Base-by-base conservation (phyloP, 1,140 invertebrate species). In the Aporrectodea caliginosa region DNA sequence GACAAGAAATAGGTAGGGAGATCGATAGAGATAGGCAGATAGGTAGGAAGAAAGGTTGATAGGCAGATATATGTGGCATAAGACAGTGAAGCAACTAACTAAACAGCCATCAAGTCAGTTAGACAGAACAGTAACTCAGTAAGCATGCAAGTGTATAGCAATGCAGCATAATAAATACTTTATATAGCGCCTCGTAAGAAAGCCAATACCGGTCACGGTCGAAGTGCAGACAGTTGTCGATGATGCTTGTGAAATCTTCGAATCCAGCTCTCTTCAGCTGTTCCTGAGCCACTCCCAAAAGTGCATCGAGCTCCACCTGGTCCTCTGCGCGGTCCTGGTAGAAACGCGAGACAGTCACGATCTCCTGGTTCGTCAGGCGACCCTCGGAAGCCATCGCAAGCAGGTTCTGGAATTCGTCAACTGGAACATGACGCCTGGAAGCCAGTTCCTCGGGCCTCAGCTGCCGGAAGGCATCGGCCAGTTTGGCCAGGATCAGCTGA, bases 251-350 rank as follows among this genome's bases (percentile, higher is more conserved):
- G 14, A 74, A 74, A n/a, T 74, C 73, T 74, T 74, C 31, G 29
- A 74, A 74, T 30, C 73, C 73, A 74, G 16, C 34, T n/a, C 73
- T 33, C 31, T 74, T 74, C 73, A 74, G 29, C 16, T 74, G 73
- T 16, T 1, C 34, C 34, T 34, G 31, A 6, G 34, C 73, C 73
- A 33, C 27, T 2, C 16, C 22, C 2, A 74, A 0, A 16, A 74
- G 34, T 22, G 16, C 29, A 32, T 30, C 73, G 34, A 74, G n/a
- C n/a, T 74, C 43, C 22, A 22, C 6, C 43, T 58, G 43, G 22
- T 58, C 43, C 6, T 58, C 6, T 6, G 22, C 43, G 22, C 43
- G 43, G 22, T 58, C 43, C 43, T 58, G 43, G 22, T 74, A 16
- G 31, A n/a, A 74, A 22, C 73, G 31, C 14, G 73, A 74, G 33